These are phyloP conservation scores for Cephus pygmeus DNA, from an alignment of 2,888 invertebrate genomes.

Conservation along the genomic window DNA sequence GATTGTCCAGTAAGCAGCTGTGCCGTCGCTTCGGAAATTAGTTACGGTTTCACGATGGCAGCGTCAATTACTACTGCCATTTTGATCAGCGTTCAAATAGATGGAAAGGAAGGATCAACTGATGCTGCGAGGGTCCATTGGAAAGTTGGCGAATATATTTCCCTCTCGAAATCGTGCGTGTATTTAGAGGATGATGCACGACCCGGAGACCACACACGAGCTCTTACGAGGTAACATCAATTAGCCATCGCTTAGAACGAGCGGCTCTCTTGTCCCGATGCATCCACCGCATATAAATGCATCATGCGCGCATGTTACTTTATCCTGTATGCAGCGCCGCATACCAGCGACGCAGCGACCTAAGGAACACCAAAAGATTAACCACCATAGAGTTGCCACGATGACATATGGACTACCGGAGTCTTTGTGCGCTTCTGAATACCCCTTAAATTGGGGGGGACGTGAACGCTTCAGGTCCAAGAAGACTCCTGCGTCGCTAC, in stretches of 20 bases:
- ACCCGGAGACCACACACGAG: constrained; percentile 29
- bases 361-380: constrained; percentile 1
- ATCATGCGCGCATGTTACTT: constrained; percentile 10
- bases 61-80: too few relatives aligned
- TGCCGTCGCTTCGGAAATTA: too few relatives aligned
- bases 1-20: neutral
- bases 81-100: too few relatives aligned
- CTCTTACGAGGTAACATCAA: constrained; percentile 37
- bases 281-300: constrained; percentile 19
- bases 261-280: constrained; percentile 32
- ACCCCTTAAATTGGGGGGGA: constrained; percentile 59
- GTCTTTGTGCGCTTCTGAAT: constrained; percentile 60
- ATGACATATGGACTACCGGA: constrained; percentile 60
- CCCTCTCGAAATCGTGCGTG: too few relatives aligned
- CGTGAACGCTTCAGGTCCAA: constrained; percentile 20
- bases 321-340: neutral
- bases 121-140: too few relatives aligned
- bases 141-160: too few relatives aligned
- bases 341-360: neutral
- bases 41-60: too few relatives aligned
- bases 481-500: constrained; percentile 42
- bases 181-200: constrained; percentile 6
- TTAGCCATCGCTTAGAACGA: constrained; percentile 46
- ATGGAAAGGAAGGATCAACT: too few relatives aligned
- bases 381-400: constrained; percentile 45